phyloP scores from a whole-genome alignment of 2,797 vertebrate genomes.

The Crenuchus spilurus region DNA sequence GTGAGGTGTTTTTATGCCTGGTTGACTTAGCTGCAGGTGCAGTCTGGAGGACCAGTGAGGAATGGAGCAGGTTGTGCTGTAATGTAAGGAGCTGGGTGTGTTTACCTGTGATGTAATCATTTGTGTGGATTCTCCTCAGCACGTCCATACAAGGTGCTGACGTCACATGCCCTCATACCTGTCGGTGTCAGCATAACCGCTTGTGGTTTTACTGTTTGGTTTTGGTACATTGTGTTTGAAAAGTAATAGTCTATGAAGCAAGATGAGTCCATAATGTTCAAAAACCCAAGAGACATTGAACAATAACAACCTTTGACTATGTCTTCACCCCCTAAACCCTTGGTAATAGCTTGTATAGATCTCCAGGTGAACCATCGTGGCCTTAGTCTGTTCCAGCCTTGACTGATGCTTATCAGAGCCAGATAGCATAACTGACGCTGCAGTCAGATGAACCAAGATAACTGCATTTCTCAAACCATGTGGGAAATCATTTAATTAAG shows the following conservation, averaged over 20 bases:
- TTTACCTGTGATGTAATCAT: conserved; percentile 49
- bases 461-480: conserved; percentile 10
- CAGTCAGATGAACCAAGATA: neutral
- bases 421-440: neutral
- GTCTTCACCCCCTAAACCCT: neutral
- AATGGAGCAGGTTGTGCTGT: conserved; percentile 15
- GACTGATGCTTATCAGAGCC: conserved; percentile 21
- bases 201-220: neutral
- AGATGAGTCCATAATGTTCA: neutral
- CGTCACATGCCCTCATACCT: neutral
- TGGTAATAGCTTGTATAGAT: conserved; percentile 1
- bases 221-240: neutral
- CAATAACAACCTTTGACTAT: neutral
- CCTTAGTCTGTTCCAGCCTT: neutral
- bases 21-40: conserved; percentile 19
- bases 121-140: neutral
- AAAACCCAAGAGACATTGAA: neutral
- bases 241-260: no score
- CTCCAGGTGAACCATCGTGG: neutral
- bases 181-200: neutral
- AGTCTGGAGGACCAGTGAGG: neutral
- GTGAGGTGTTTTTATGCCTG: conserved; percentile 5
- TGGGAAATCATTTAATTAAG: conserved; percentile 16
- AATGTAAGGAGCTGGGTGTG: conserved; percentile 31
- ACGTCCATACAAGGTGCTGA: neutral